Conservation (phyloP, 1,140 invertebrate species). For the Bicyclus anynana region DNA sequence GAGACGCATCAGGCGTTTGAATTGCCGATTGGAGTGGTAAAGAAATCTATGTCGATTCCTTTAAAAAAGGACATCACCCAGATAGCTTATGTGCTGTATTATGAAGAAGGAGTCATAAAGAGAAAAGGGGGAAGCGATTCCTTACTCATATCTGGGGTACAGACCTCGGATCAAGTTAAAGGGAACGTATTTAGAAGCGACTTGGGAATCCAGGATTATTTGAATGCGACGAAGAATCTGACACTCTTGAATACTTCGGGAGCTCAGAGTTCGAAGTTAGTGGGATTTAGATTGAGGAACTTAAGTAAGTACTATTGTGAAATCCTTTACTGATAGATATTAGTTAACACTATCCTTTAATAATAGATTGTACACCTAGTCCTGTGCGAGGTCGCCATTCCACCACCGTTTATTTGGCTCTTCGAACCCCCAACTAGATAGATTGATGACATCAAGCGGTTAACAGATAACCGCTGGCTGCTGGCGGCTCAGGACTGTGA, state of each 20-base stretch:
- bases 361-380: no score
- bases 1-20: slow-evolving; percentile 44
- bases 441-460: no score
- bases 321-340: no score
- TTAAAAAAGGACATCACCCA: slow-evolving; percentile 44
- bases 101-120: slow-evolving; percentile 54
- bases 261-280: slow-evolving; percentile 49
- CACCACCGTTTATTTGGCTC: no score
- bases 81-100: slow-evolving; percentile 68
- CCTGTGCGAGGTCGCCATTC: no score
- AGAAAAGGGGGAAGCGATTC: slow-evolving; percentile 35
- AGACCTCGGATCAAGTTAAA: slow-evolving; percentile 44
- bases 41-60: slow-evolving; percentile 42
- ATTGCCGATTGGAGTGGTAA: slow-evolving; percentile 48
- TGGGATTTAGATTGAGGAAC: slow-evolving; percentile 58
- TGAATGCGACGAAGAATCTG: slow-evolving; percentile 53
- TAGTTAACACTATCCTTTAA: no score
- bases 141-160: slow-evolving; percentile 32
- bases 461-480: no score
- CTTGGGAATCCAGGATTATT: slow-evolving; percentile 51
- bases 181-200: slow-evolving; percentile 55
- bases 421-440: no score
- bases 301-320: slow-evolving; percentile 64
- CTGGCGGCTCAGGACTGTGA: no score
- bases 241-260: slow-evolving; percentile 59